phyloP scores from a whole-genome alignment of 2,888 invertebrate species.

The Atethmia centrago region DNA sequence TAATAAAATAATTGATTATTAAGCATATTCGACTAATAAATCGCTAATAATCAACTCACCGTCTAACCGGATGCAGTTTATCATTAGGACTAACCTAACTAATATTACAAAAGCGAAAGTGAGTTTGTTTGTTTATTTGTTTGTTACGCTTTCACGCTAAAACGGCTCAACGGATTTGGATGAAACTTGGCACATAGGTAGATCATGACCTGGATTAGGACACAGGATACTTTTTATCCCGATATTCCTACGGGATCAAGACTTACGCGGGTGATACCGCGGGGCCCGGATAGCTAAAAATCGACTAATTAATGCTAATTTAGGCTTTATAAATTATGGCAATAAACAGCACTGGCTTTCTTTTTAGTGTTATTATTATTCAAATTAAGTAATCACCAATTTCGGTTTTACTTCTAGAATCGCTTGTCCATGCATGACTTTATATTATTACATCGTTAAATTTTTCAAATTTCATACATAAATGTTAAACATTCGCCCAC shows the following conservation, averaged over 20 bases:
- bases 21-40: constrained; percentile 47
- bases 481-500: constrained; percentile 64
- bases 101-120: too few species aligned
- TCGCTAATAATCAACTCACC: constrained; percentile 33
- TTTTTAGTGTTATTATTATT: constrained; percentile 57
- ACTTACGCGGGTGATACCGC: too few species aligned
- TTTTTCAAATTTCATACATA: constrained; percentile 61
- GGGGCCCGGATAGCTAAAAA: too few species aligned
- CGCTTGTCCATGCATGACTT: constrained; percentile 59
- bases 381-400: constrained; percentile 60
- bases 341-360: constrained; percentile 42
- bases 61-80: too few species aligned
- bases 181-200: too few species aligned
- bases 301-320: constrained; percentile 45
- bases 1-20: constrained; percentile 24
- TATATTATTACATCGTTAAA: constrained; percentile 64
- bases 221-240: too few species aligned
- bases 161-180: too few species aligned
- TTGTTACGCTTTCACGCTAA: too few species aligned
- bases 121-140: too few species aligned
- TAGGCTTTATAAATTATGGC: constrained; percentile 23
- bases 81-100: too few species aligned
- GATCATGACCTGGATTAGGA: too few species aligned
- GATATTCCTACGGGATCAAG: too few species aligned
- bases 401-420: constrained; percentile 43